Percentiles rank a stretch among this genome's conserved stretches.
phyloP scores from a whole-genome alignment of 2,888 invertebrate species.

The Andrena chrysosceles region DNA sequence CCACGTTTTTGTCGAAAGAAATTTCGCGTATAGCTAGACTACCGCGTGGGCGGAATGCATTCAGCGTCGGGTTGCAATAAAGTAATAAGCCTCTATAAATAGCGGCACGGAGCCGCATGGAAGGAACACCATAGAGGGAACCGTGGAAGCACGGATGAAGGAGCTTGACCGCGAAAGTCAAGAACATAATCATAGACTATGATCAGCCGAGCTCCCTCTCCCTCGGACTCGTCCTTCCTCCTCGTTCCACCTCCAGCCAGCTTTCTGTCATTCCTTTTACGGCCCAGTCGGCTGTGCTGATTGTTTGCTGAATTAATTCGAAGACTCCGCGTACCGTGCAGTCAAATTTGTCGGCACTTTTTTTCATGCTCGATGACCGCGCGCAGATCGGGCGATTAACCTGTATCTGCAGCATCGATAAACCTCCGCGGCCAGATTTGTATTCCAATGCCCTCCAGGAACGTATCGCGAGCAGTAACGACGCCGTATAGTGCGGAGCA shows the following conservation, averaged over 20 bases:
- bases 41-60: slow-evolving; percentile 76
- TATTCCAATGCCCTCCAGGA: neutral
- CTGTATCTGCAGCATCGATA: neutral
- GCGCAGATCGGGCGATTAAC: neutral
- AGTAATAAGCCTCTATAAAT: slow-evolving; percentile 82
- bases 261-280: slow-evolving; percentile 52
- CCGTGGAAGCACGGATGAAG: slow-evolving; percentile 72
- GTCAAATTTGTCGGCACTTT: slow-evolving; percentile 11
- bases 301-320: slow-evolving; percentile 54
- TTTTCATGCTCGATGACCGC: neutral
- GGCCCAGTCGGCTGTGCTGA: slow-evolving; percentile 23
- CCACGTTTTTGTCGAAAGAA: slow-evolving; percentile 27
- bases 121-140: slow-evolving; percentile 69
- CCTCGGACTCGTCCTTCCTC: slow-evolving; percentile 36
- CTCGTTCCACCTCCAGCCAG: slow-evolving; percentile 31
- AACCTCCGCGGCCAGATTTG: neutral
- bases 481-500: neutral
- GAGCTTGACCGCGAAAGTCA: slow-evolving; percentile 81
- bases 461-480: neutral
- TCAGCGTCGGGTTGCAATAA: slow-evolving; percentile 78
- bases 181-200: slow-evolving; percentile 81
- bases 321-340: neutral
- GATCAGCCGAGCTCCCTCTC: slow-evolving; percentile 60
- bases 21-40: slow-evolving; percentile 41
- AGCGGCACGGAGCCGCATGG: slow-evolving; percentile 71